Evolutionary conservation across 1,140 invertebrate genomes (phyloP).

Genomic region (Scylla paramamosain): DNA sequence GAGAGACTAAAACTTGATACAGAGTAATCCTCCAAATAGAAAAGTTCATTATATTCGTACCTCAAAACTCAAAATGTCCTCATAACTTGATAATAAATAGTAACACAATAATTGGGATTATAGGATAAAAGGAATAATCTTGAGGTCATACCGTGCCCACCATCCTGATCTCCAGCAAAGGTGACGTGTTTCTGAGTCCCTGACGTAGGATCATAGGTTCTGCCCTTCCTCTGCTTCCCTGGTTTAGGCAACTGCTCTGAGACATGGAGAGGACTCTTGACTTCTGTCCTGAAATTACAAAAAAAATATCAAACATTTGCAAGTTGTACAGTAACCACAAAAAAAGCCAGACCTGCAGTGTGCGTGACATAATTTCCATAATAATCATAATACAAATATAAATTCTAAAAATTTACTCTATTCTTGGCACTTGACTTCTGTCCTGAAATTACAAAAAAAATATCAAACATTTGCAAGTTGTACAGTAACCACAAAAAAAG

Average conservation of each 20-base stretch:
- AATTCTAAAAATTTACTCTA: too few species aligned
- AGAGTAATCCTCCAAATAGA: too few species aligned
- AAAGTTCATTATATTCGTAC: too few species aligned
- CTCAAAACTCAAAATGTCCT: too few species aligned
- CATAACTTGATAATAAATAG: too few species aligned
- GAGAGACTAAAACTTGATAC: too few species aligned
- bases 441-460: not conserved
- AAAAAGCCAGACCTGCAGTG: too few species aligned
- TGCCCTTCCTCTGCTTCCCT: constrained; percentile 60
- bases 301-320: not conserved
- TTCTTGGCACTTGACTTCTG: constrained; percentile 56
- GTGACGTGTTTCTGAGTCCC: constrained; percentile 46
- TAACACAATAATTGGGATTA: not conserved
- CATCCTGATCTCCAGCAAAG: constrained; percentile 1
- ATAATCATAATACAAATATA: too few species aligned
- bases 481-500: too few species aligned
- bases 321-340: too few species aligned
- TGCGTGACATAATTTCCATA: too few species aligned
- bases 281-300: constrained; percentile 31
- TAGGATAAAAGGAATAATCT: not conserved
- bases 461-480: too few species aligned
- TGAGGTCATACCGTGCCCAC: not conserved
- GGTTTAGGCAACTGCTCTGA: not conserved
- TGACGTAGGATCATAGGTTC: constrained; percentile 32
- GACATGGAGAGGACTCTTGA: constrained; percentile 39